phyloP scores from a whole-genome alignment of 2,797 vertebrate species.

The Sebastes melanostomus region DNA sequence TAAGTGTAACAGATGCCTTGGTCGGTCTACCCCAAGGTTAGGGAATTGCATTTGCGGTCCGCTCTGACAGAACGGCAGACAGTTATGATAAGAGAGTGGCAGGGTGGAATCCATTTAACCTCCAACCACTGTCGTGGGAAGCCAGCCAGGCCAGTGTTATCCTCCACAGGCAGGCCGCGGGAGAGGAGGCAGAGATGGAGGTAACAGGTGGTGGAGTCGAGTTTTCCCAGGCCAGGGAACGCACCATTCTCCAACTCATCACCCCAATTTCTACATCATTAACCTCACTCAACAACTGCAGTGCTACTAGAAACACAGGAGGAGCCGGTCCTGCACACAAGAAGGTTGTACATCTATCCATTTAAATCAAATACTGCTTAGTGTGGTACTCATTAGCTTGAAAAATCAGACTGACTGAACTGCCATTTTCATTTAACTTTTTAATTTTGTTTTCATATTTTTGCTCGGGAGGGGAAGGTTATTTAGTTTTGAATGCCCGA shows the following conservation, averaged over 20 bases:
- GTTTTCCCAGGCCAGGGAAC: conserved; percentile 36
- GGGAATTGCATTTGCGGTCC: conserved; percentile 76
- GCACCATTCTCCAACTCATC: conserved; percentile 23
- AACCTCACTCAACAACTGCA: conserved; percentile 48
- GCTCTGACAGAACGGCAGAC: conserved; percentile 71
- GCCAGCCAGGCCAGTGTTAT: conserved; percentile 30
- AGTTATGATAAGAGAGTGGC: conserved; percentile 79
- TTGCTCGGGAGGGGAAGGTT: neutral
- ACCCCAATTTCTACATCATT: conserved; percentile 62
- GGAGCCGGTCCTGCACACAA: neutral
- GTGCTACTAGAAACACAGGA: neutral
- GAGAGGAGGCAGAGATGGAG: neutral
- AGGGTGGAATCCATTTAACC: conserved; percentile 77
- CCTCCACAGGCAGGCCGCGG: conserved; percentile 38
- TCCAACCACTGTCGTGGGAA: conserved; percentile 48
- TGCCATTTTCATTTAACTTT: neutral
- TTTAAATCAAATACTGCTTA: neutral
- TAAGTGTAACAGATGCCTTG: conserved; percentile 77
- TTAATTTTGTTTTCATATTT: neutral
- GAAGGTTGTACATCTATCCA: neutral
- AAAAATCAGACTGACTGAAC: neutral
- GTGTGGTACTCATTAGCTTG: neutral
- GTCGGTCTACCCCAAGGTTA: conserved; percentile 60
- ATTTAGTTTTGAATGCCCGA: neutral
- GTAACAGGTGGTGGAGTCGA: conserved; percentile 58